phyloP scores from a whole-genome alignment of 2,888 invertebrate species.

The Mesorhabditis spiculigera region DNA sequence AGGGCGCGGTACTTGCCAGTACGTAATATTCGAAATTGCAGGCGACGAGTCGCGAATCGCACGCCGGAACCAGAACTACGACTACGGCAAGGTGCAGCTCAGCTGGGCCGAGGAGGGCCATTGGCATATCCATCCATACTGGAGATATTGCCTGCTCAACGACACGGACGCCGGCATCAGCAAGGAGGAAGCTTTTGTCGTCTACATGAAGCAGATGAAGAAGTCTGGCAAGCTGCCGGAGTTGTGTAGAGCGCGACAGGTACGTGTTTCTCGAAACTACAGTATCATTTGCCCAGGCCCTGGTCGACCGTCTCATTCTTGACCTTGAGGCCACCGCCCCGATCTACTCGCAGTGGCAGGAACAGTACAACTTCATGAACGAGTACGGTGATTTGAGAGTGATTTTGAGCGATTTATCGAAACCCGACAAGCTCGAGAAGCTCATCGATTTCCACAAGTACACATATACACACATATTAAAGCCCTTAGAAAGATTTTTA shows the following conservation, averaged over 20 bases:
- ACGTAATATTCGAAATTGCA: not conserved
- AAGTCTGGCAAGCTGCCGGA: conserved; percentile 31
- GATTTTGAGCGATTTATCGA: no score
- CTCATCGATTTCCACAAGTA: no score
- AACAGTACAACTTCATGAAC: conserved; percentile 40
- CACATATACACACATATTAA: no score
- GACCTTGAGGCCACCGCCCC: conserved; percentile 58
- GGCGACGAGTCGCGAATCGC: conserved; percentile 28
- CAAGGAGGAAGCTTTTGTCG: conserved; percentile 50
- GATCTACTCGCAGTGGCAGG: conserved; percentile 51
- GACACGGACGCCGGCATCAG: conserved; percentile 49
- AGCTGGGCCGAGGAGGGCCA: conserved; percentile 48
- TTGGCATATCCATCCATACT: conserved; percentile 56
- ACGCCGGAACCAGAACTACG: conserved; percentile 25
- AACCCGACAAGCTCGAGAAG: no score
- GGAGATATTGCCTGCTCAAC: conserved; percentile 56
- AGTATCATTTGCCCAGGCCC: conserved; percentile 25
- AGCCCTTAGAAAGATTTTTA: no score
- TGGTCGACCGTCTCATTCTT: conserved; percentile 55
- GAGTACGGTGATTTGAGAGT: conserved; percentile 24
- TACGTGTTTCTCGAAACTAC: not conserved
- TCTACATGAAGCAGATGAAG: conserved; percentile 50
- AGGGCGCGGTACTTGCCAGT: conserved; percentile 10
- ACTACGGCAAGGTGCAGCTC: conserved; percentile 38
- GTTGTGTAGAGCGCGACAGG: conserved; percentile 27